Percentiles rank a stretch among this genome's conserved stretches.
phyloP scores from a whole-genome alignment of 2,113 vertebrate species.

The Peucedramus taeniatus region DNA sequence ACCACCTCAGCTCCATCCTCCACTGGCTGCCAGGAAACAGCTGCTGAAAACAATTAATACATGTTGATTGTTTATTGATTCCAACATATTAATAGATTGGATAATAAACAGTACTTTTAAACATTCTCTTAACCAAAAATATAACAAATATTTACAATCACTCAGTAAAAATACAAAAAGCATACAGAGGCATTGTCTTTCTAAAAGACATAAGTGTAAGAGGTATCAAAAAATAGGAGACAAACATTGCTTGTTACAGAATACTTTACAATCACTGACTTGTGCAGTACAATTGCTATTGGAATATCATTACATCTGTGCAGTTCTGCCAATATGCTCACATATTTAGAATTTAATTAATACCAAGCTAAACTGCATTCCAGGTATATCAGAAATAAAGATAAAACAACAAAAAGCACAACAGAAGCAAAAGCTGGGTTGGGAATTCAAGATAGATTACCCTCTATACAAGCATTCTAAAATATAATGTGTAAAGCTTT shows the following conservation, averaged over 20 bases:
- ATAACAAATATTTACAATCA: slow-evolving; percentile 97
- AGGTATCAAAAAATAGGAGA: slow-evolving; percentile 88
- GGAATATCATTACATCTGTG: slow-evolving; percentile 81
- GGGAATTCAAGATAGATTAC: slow-evolving; percentile 36
- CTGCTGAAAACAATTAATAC: background rate
- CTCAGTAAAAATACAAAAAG: slow-evolving; percentile 95
- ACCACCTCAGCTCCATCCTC: background rate
- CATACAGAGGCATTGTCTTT: slow-evolving; percentile 95
- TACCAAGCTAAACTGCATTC: slow-evolving; percentile 82
- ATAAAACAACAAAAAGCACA: slow-evolving; percentile 60
- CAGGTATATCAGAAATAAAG: slow-evolving; percentile 72
- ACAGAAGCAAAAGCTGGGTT: slow-evolving; percentile 40
- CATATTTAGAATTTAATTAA: slow-evolving; percentile 70
- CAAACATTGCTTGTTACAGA: slow-evolving; percentile 85
- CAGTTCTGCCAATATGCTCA: slow-evolving; percentile 81
- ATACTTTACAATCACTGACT: slow-evolving; percentile 83
- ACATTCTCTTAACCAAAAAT: slow-evolving; percentile 98
- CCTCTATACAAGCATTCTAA: slow-evolving; percentile 9
- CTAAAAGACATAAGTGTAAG: slow-evolving; percentile 97
- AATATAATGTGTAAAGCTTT: slow-evolving; percentile 52
- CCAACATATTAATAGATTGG: slow-evolving; percentile 78
- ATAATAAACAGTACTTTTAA: slow-evolving; percentile 87
- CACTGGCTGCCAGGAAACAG: background rate
- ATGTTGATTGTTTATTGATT: slow-evolving; percentile 77
- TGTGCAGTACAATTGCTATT: slow-evolving; percentile 86